Evolutionary conservation across 2,888 invertebrate species (phyloP), one percentile per base, ranked within the genome.

Genomic region (Entomobrya multifasciata): DNA sequence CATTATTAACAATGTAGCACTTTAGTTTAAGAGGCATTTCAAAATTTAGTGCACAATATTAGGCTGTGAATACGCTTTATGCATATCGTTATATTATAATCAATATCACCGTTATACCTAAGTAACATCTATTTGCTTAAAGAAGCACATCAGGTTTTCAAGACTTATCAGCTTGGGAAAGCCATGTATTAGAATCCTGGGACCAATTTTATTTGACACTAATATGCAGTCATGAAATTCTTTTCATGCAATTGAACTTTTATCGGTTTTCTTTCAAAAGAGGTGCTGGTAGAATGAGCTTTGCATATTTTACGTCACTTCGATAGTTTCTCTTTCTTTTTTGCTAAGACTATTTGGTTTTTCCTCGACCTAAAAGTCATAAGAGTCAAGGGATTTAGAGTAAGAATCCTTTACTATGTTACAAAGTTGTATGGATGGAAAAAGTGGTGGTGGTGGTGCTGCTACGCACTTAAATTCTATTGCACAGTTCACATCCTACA

Each of bases 221-320:
- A 89, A 88, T 88, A 89, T 89, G 88, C 89, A 88, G 82, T 86
- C 85, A 85, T 87, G 88, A 89, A 89, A 89, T 89, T 89, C 88
- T 82, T 86, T 87, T 89, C 60, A 41, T 89, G 76, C 88, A 88
- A 89, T 88, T 89, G 88, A 87, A 83, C 87, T 82, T 87, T 77
- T 85, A 87, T 88, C 78, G 82, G 78, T 83, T 74, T 80, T 86
- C 80, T 79, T 79, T 85, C 47, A 79, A 79, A 79, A 70, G 57
- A 41, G 65, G 65, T 65, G 65, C 65, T 65, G 17, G 65, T 49
- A 62, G 60, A 83, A 83, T 83, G 65, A 62, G 76, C 74, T 83
- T 83, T 83, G 82, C 77, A 84, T 84, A 84, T 84, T 84, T 84
- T 77, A 84, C 77, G 49, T 84, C 77, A 76, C 77, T 74, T 74